Evolutionary conservation across 2,888 invertebrate species (phyloP).

Genomic region (Parnassius orleans): DNA sequence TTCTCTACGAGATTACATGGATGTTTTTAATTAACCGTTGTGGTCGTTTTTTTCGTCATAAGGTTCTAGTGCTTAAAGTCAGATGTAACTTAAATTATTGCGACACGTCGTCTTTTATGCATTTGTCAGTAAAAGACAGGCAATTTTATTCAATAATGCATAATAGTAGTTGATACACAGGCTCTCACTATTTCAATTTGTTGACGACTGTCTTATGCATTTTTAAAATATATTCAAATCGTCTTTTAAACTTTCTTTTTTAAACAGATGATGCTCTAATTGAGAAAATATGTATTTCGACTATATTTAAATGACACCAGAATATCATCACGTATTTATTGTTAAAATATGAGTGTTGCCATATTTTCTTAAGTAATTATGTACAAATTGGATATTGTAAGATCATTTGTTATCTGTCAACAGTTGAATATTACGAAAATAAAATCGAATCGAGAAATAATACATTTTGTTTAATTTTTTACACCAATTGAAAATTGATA

Average conservation of each 20-base stretch:
- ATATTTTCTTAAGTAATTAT: slow-evolving; percentile 81
- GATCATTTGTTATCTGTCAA: slow-evolving; percentile 81
- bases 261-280: slow-evolving; percentile 3
- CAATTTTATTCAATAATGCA: slow-evolving; percentile 54
- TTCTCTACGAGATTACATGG: slow-evolving; percentile 18
- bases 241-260: too few relatives aligned
- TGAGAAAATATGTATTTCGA: slow-evolving; percentile 14
- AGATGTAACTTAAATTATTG: slow-evolving; percentile 45
- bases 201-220: slow-evolving; percentile 35
- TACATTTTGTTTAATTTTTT: slow-evolving; percentile 40
- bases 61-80: slow-evolving; percentile 36
- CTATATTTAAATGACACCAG: slow-evolving; percentile 32
- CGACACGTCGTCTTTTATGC: slow-evolving; percentile 45
- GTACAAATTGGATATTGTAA: slow-evolving; percentile 80
- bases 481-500: background rate
- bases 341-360: slow-evolving; percentile 80
- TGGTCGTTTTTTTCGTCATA: background rate
- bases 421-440: slow-evolving; percentile 81
- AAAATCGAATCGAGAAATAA: slow-evolving; percentile 67
- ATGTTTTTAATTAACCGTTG: slow-evolving; percentile 12
- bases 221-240: too few relatives aligned
- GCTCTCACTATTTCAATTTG: slow-evolving; percentile 33
- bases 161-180: slow-evolving; percentile 41
- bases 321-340: slow-evolving; percentile 61
- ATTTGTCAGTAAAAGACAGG: slow-evolving; percentile 49